Evolutionary conservation across 2,113 vertebrate genomes (phyloP), one percentile per base, ranked within the genome.

Genomic region (Galbula dea): DNA sequence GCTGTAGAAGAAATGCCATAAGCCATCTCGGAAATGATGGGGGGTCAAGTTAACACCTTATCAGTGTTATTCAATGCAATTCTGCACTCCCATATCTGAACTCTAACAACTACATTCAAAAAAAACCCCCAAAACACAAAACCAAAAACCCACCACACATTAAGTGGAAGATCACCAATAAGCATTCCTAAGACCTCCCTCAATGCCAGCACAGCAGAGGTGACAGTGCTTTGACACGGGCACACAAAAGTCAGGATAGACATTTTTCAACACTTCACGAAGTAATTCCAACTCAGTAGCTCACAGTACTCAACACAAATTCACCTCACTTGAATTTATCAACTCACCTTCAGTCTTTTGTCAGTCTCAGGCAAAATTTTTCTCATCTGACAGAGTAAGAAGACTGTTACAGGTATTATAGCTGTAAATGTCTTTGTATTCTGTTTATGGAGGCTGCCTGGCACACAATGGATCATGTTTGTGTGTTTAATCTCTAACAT

Each of bases 11-110:
- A 73, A 72, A 32, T 75, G 6, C 11, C 32, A 32, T 1, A 2
- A 4, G 18, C 10, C 27, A 49, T 8, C 3, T 6, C 39, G 19
- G n/a, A 52, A 61, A 88, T 2, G 0, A 75, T 1, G 3, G 23
- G n/a, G 3, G 3, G 19, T 24, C 30, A 83, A 10, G 27, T 24
- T 6, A 66, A 18, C n/a, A 48, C 23, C 16, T 43, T 14, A 46
- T 16, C 7, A 9, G 5, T n/a, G 68, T 59, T 49, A 78, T 15
- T 71, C 21, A 62, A 21, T 12, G 11, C 10, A 77, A 34, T 77
- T 80, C 32, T 59, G 12, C 73, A 62, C 32, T 62, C 37, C 18
- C 14, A 1, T 15, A 24, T 26, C 18, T 65, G 20, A 65, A 24
- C 11, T 67, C 11, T 12, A 85, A 63, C 32, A 62, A 23, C 41